These are phyloP conservation scores for Leptopilina drosophilae DNA, from an alignment of 2,888 invertebrate genomes.

Conservation along the genomic window DNA sequence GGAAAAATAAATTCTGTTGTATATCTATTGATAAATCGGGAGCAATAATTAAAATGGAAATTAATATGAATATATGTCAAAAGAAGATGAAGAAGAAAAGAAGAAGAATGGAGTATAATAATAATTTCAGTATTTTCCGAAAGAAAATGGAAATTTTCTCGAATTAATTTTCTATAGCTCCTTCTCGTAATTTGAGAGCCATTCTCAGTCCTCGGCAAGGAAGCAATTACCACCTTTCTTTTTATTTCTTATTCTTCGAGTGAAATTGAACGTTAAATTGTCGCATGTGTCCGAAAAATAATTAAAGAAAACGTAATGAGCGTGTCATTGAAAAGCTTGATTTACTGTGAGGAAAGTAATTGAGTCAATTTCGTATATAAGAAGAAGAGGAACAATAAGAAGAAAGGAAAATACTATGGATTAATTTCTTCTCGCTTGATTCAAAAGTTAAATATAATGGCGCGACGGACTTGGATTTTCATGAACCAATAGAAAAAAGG, in stretches of 20 bases:
- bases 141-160: background rate
- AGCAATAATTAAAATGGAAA: too few species aligned
- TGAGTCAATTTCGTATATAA: background rate
- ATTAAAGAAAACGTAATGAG: constrained; percentile 26
- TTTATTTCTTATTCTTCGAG: background rate
- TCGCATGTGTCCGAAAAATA: constrained; percentile 23
- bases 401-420: background rate
- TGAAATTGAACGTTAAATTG: constrained; percentile 15
- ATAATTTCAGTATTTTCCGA: too few species aligned
- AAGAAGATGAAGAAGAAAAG: too few species aligned
- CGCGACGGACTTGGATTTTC: background rate
- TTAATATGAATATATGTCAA: too few species aligned
- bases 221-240: constrained; percentile 22
- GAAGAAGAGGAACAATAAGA: background rate
- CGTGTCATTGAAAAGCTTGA: background rate
- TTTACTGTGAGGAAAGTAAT: constrained; percentile 1
- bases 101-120: too few species aligned
- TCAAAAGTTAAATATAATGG: background rate
- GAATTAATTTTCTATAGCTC: constrained; percentile 21
- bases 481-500: constrained; percentile 20
- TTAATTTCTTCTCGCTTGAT: constrained; percentile 5
- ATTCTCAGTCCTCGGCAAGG: constrained; percentile 12
- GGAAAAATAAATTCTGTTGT: too few species aligned
- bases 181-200: constrained; percentile 17
- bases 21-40: too few species aligned